Conservation (phyloP, 1,140 invertebrate species). For the Platyscapa corneri region DNA sequence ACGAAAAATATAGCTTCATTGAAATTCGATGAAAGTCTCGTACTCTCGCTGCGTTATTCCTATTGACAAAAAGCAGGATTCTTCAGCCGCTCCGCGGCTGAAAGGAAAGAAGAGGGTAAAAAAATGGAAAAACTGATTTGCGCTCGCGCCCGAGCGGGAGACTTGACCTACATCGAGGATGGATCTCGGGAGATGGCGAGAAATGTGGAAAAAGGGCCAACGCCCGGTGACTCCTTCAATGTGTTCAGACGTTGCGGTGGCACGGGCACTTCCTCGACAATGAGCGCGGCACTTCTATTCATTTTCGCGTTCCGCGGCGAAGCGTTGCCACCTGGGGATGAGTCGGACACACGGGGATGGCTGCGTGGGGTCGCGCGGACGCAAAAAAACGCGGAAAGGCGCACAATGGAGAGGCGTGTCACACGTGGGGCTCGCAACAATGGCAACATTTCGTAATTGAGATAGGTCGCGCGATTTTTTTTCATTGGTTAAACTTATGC, state of each 20-base stretch:
- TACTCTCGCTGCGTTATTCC: background rate
- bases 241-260: background rate
- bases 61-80: background rate
- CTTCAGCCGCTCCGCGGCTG: background rate
- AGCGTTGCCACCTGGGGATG: background rate
- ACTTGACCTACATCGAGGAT: background rate
- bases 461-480: background rate
- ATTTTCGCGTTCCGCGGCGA: no score
- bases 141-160: background rate
- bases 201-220: background rate
- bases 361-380: background rate
- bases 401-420: background rate
- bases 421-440: background rate
- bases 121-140: constrained; percentile 7
- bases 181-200: background rate
- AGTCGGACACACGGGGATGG: background rate
- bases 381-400: background rate
- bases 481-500: background rate
- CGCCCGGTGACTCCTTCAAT: background rate
- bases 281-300: background rate
- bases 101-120: background rate
- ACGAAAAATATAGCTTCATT: background rate
- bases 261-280: background rate
- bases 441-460: background rate
- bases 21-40: background rate